Conservation (phyloP, 2,113 vertebrate genomes). For the Phocoena sinus region DNA sequence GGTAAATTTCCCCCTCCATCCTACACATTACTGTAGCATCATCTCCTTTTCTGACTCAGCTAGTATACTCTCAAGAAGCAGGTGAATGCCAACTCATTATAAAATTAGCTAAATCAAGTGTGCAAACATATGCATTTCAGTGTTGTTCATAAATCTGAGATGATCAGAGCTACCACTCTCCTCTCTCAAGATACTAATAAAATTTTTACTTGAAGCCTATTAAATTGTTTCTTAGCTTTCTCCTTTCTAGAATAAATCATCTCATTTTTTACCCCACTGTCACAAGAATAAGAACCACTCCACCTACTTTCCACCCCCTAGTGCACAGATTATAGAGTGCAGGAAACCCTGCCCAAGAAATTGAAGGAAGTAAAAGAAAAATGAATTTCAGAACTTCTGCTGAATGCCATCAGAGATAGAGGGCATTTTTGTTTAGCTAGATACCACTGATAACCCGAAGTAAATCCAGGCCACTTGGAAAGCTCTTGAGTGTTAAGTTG, state of each 20-base stretch:
- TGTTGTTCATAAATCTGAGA: constrained; percentile 28
- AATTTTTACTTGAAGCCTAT: constrained; percentile 57
- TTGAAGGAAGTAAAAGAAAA: constrained; percentile 19
- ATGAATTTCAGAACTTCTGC: constrained; percentile 13
- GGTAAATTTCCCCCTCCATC: neutral
- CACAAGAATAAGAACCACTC: constrained; percentile 15
- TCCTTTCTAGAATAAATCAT: constrained; percentile 28
- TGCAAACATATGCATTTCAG: constrained; percentile 2
- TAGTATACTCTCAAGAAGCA: neutral
- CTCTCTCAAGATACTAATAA: constrained; percentile 31
- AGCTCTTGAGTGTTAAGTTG: neutral
- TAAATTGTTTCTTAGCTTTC: constrained; percentile 36
- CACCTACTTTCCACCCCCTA: neutral
- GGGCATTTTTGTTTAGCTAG: neutral
- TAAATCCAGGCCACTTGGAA: neutral
- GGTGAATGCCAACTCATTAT: neutral
- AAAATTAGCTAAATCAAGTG: neutral
- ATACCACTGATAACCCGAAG: neutral
- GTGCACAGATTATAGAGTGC: neutral
- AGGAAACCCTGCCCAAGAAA: constrained; percentile 20
- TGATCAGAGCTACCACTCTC: constrained; percentile 10
- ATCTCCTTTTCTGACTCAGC: neutral
- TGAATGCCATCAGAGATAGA: neutral
- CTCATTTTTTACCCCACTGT: neutral
- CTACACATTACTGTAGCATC: neutral